Conservation (phyloP, 2,113 vertebrate genomes). For the Lophura nycthemera region DNA sequence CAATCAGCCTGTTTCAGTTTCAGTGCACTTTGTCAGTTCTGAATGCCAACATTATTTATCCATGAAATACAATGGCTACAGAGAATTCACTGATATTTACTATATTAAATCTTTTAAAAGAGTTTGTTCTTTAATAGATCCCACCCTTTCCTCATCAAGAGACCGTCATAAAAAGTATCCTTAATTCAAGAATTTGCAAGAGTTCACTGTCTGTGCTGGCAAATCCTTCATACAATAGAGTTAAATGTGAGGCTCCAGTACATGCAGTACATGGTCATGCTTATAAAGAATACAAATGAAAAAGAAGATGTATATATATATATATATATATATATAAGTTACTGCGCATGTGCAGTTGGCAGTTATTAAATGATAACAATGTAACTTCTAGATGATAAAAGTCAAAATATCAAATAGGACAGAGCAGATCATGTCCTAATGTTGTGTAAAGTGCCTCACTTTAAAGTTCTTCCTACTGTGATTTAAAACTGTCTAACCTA, state of each 20-base stretch:
- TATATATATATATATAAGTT: not conserved
- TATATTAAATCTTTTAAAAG: not conserved
- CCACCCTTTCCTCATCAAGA: not conserved
- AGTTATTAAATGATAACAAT: slow-evolving; percentile 37
- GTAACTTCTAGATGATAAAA: slow-evolving; percentile 51
- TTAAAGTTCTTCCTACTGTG: not conserved
- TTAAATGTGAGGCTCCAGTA: slow-evolving; percentile 34
- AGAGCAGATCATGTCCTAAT: not conserved
- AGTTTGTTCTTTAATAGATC: not conserved
- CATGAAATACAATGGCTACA: not conserved
- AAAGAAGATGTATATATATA: not conserved
- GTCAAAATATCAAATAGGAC: slow-evolving; percentile 23
- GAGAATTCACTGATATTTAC: not conserved
- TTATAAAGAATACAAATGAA: slow-evolving; percentile 53
- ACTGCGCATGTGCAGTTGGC: slow-evolving; percentile 30
- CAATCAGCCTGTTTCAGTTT: not conserved
- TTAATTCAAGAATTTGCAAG: slow-evolving; percentile 36
- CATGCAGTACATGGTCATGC: slow-evolving; percentile 20
- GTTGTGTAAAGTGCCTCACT: not conserved
- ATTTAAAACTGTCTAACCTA: not conserved
- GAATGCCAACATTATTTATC: not conserved
- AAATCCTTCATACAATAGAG: slow-evolving; percentile 10
- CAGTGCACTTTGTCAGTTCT: not conserved
- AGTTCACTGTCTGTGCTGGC: slow-evolving; percentile 15
- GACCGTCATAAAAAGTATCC: slow-evolving; percentile 1